phyloP scores from a whole-genome alignment of 2,888 invertebrate genomes.

The Apodemia hepburni region DNA sequence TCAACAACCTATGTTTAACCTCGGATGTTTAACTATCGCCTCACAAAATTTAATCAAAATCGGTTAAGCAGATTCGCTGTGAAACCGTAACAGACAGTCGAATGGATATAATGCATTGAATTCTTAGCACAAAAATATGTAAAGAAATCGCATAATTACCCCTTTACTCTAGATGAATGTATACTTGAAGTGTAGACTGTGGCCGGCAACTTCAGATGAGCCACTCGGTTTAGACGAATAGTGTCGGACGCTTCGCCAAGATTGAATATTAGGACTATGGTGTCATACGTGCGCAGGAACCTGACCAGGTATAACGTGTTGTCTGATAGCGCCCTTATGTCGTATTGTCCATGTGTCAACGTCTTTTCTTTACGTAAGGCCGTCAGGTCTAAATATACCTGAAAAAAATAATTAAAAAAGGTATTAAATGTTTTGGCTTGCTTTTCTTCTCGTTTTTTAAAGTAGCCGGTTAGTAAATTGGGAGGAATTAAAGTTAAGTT shows the following conservation, averaged over 20 bases:
- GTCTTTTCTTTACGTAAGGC: slow-evolving; percentile 58
- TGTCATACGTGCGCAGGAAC: slow-evolving; percentile 37
- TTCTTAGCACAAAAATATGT: background rate
- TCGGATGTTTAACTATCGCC: no score
- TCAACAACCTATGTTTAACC: no score
- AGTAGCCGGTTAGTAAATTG: no score
- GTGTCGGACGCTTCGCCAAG: slow-evolving; percentile 51
- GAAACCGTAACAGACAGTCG: no score
- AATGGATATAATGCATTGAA: no score
- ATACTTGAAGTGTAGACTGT: slow-evolving; percentile 45
- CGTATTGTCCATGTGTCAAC: slow-evolving; percentile 55
- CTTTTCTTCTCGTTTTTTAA: no score
- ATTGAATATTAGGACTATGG: slow-evolving; percentile 65
- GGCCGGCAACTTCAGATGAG: slow-evolving; percentile 39
- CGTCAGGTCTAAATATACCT: slow-evolving; percentile 78
- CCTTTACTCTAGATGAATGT: slow-evolving; percentile 40
- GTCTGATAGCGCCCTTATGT: slow-evolving; percentile 55
- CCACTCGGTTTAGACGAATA: slow-evolving; percentile 47
- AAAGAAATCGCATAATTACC: slow-evolving; percentile 36
- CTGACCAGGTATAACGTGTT: slow-evolving; percentile 38
- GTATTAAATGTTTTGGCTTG: no score
- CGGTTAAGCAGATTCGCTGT: no score
- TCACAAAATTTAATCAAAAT: no score
- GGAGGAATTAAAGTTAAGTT: no score
- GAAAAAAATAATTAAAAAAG: slow-evolving; percentile 28